phyloP scores from a whole-genome alignment of 2,797 vertebrate genomes.

The Pogonophryne albipinna region DNA sequence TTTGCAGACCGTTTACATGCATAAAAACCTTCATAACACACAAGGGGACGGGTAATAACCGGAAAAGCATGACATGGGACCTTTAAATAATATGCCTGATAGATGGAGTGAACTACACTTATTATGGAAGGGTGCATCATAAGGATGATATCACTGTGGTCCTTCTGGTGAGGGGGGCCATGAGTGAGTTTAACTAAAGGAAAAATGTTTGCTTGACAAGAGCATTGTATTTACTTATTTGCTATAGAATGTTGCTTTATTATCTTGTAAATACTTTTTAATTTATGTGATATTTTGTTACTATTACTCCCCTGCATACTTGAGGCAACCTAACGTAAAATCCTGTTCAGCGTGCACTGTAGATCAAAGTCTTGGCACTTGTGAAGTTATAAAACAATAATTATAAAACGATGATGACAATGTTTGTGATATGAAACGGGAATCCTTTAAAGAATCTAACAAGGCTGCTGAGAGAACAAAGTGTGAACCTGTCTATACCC shows the following conservation, averaged over 20 bases:
- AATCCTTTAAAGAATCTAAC: constrained; percentile 12
- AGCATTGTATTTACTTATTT: background rate
- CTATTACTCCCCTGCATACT: background rate
- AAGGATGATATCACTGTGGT: background rate
- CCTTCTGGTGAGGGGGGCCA: background rate
- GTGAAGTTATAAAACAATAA: background rate
- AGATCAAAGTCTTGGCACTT: constrained; percentile 7
- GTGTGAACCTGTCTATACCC: background rate
- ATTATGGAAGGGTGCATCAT: too few species aligned
- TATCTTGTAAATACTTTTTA: background rate
- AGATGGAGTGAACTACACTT: background rate
- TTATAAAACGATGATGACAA: background rate
- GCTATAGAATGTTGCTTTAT: background rate
- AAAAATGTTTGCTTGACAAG: background rate
- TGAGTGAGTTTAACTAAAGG: background rate
- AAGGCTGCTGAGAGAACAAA: constrained; percentile 24
- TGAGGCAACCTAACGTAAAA: background rate
- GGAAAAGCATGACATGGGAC: too few species aligned
- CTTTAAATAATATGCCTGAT: too few species aligned
- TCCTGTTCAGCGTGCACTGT: background rate
- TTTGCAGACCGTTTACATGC: too few species aligned
- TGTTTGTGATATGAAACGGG: constrained; percentile 22
- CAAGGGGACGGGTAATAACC: too few species aligned
- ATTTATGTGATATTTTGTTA: background rate
- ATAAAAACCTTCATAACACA: too few species aligned